phyloP scores from a whole-genome alignment of 2,888 invertebrate genomes.

The Halocaridina rubra region DNA sequence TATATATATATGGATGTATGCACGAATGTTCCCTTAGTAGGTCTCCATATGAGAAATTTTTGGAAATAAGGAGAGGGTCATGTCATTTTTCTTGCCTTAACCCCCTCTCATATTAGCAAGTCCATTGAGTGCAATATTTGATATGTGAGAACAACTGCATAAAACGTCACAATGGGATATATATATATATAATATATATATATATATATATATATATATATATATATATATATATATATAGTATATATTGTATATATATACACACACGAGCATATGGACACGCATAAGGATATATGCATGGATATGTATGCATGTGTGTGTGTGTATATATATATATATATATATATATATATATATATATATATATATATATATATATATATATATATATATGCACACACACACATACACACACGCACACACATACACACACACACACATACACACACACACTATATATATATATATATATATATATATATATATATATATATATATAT shows the following conservation, averaged over 20 bases:
- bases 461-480: background rate
- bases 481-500: background rate
- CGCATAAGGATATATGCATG: background rate
- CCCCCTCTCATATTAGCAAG: too few relatives aligned
- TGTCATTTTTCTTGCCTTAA: too few relatives aligned
- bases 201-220: background rate
- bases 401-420: background rate
- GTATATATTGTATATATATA: background rate
- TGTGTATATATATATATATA: background rate
- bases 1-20: too few relatives aligned
- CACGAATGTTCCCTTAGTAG: too few relatives aligned
- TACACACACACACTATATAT: too few relatives aligned
- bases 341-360: background rate
- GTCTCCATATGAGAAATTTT: too few relatives aligned
- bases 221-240: background rate
- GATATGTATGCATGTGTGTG: background rate
- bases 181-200: background rate
- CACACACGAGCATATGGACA: background rate
- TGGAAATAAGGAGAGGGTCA: too few relatives aligned
- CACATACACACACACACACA: background rate
- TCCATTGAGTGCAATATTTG: too few relatives aligned
- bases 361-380: too few relatives aligned
- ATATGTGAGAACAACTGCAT: too few relatives aligned
- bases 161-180: background rate
- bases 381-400: too few relatives aligned